Evolutionary conservation across 2,888 invertebrate genomes (phyloP), one percentile per base, ranked within the genome.

Genomic region (Catocala nupta): DNA sequence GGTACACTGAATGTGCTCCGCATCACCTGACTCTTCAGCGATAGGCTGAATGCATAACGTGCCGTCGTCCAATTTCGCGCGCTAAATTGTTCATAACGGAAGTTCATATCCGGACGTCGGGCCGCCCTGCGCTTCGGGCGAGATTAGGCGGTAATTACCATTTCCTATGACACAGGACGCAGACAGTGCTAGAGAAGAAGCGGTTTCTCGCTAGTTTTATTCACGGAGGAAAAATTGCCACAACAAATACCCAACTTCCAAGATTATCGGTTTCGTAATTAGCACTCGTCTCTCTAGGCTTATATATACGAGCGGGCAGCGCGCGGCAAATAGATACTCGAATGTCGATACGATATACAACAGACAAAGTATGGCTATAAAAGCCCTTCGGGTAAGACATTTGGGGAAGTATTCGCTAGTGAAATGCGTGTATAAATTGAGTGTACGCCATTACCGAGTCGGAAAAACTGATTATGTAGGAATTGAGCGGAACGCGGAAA

Each of bases 31-130:
- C 85, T 86, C 83, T 82, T 84, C 83, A 77, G 76, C 80, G 79
- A 83, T 81, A 83, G 82, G 82, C 82, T 91, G 90, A 90, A 91
- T 92, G 88, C 90, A 87, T 85, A 88, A 77, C 87, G 88, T 86
- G 82, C 85, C 87, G 88, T 84, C 92, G 95, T 95, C 95, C 95
- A 95, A 95, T 95, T 95, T 95, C 95, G 94, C 93, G 91, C 90
- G 94, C 94, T 95, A 96, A 97, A 97, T 96, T 96, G 96, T 97
- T 96, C 96, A 96, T 96, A 96, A 96, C 96, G 96, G 96, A 96
- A 96, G 96, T 96, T 97, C 96, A 97, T 97, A 96, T 97, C 97
- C 97, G 96, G 96, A 92, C 91, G 92, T 82, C 91, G 90, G 85
- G 91, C 90, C 90, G 90, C 86, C 87, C 90, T 87, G 85, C 93